Percentiles rank a stretch among this genome's conserved stretches.
Conservation (phyloP, 2,888 invertebrate genomes). For the Morinoia aosen region DNA sequence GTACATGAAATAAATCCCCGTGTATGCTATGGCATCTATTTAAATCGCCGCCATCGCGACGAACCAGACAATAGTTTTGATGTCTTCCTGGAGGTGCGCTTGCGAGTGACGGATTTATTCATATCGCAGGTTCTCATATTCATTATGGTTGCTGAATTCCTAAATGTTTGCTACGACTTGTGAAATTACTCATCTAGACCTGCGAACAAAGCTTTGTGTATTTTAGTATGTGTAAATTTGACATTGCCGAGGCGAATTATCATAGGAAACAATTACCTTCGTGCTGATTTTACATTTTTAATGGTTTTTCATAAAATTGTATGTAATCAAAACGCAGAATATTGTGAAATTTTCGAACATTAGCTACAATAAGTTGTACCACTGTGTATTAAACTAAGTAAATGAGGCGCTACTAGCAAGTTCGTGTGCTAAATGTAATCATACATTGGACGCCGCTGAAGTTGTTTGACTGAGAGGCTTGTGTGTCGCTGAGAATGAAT, state of each 20-base stretch:
- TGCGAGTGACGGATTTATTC: background rate
- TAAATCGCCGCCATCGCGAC: slow-evolving; percentile 20
- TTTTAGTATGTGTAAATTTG: background rate
- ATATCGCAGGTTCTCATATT: background rate
- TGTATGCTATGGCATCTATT: slow-evolving; percentile 37
- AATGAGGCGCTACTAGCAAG: background rate
- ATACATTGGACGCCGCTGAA: background rate
- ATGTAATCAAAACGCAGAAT: background rate
- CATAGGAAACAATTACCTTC: background rate
- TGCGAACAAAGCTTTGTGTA: background rate
- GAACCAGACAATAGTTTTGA: slow-evolving; percentile 52
- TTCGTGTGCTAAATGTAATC: background rate
- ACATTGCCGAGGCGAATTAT: background rate
- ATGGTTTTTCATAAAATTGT: background rate
- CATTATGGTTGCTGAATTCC: background rate
- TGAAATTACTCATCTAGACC: background rate
- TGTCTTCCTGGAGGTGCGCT: slow-evolving; percentile 51
- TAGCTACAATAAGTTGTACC: background rate
- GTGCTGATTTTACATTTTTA: background rate
- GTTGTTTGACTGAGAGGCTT: background rate
- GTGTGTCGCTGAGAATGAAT: slow-evolving; percentile 5
- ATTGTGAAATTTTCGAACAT: background rate
- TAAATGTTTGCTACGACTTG: background rate
- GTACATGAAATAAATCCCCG: background rate
- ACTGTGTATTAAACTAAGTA: background rate